Conservation (phyloP, 2,113 vertebrate genomes). For the Limanda limanda region DNA sequence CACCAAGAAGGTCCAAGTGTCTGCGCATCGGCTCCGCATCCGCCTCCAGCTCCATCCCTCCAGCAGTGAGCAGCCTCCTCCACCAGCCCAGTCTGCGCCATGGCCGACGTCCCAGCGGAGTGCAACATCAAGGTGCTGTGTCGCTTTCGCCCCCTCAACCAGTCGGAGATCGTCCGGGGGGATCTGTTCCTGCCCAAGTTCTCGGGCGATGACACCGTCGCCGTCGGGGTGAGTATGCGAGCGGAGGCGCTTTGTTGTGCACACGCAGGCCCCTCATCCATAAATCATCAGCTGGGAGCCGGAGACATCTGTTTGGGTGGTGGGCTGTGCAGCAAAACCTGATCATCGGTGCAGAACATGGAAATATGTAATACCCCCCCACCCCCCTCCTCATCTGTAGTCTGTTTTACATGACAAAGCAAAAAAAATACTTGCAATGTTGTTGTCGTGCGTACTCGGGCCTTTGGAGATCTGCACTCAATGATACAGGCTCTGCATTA, state of each 20-base stretch:
- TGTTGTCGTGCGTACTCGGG: constrained; percentile 50
- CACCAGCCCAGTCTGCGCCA: constrained; percentile 74
- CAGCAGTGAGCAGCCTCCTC: constrained; percentile 48
- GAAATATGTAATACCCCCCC: too few relatives aligned
- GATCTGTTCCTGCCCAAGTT: constrained; percentile 89
- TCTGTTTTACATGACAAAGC: constrained; percentile 3
- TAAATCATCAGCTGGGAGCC: constrained; percentile 56
- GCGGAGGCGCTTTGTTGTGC: constrained; percentile 68
- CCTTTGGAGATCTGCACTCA: constrained; percentile 30
- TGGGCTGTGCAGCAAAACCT: neutral
- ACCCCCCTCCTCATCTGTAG: too few relatives aligned
- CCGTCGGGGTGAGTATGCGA: constrained; percentile 83
- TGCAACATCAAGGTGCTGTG: constrained; percentile 93
- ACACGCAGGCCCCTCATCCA: constrained; percentile 62
- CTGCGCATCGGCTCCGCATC: constrained; percentile 20
- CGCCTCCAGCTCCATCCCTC: constrained; percentile 39
- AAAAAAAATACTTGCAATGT: neutral
- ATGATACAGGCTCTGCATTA: neutral
- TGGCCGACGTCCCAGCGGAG: constrained; percentile 86
- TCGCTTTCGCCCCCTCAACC: constrained; percentile 90
- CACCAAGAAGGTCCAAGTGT: constrained; percentile 16
- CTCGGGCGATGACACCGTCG: constrained; percentile 88
- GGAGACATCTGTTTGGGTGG: constrained; percentile 32
- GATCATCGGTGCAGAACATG: neutral
- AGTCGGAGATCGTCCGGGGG: constrained; percentile 87